Evolutionary conservation across 2,113 vertebrate species (phyloP), one percentile per base, ranked within the genome.

Genomic region (Larimichthys polyactis): DNA sequence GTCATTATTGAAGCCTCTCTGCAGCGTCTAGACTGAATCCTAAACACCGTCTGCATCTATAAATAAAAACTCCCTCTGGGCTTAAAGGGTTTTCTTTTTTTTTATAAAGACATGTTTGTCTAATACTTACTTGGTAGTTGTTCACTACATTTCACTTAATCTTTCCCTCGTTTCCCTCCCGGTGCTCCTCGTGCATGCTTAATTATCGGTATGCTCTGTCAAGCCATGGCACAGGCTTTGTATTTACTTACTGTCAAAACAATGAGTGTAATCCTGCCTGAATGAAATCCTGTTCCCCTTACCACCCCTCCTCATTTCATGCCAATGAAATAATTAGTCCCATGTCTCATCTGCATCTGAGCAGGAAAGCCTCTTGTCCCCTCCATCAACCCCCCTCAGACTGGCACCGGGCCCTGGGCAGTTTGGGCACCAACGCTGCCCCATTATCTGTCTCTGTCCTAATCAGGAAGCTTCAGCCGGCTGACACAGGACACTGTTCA

Each of bases 281-380:
- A 92, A 89, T 87, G 68, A 81, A 84, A 91, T 86, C 86, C 74
- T 15, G 49, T 62, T 14, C 49, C 54, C 65, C 27, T 32, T 24
- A 9, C 65, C 48, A 59, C 14, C n/a, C 62, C 43, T 64, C 46
- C 55, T 22, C 22, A 73, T 65, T 88, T 73, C 66, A 82, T 88
- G 80, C 76, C 93, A 89, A 79, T 92, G 85, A 90, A 91, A 92
- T 93, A 92, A 94, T 94, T 91, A 93, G 91, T 67, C 81, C 85
- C 90, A 83, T 85, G 89, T 93, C 85, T 92, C 85, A 85, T 93
- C 82, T 91, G 88, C 85, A 87, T 93, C 75, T 86, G 84, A 91
- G 78, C 55, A 78, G 75, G 83, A 74, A 69, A 49, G 32, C 73
- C 69, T 69, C 49, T 71, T 9, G 5, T 27, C 36, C 9, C 6